Evolutionary conservation across 2,888 invertebrate species (phyloP).

Genomic region (Seira ritae): DNA sequence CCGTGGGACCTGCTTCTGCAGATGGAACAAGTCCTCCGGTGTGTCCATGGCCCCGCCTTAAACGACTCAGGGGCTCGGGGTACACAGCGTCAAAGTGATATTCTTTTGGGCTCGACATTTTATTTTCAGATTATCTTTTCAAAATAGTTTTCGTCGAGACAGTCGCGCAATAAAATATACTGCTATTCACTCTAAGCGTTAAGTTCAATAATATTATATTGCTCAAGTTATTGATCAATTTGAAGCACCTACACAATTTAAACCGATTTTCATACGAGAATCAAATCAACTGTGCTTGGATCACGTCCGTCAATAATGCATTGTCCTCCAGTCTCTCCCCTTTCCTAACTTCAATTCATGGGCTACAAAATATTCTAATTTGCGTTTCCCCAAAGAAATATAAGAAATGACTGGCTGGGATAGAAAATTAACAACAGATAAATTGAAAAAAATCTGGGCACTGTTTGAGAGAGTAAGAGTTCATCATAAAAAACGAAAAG

Average conservation of each 20-base stretch:
- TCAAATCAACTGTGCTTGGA: too few species aligned
- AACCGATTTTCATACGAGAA: too few species aligned
- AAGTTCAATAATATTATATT: too few species aligned
- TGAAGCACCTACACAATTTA: too few species aligned
- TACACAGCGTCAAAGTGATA: slow-evolving; percentile 73
- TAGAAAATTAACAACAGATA: slow-evolving; percentile 33
- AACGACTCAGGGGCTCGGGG: slow-evolving; percentile 80
- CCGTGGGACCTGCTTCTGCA: slow-evolving; percentile 74
- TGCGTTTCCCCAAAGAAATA: too few species aligned
- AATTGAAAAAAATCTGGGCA: neutral
- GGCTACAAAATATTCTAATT: too few species aligned
- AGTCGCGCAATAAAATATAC: neutral
- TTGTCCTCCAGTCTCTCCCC: neutral
- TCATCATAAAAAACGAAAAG: slow-evolving; percentile 8
- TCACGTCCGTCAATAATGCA: too few species aligned
- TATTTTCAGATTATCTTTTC: slow-evolving; percentile 36
- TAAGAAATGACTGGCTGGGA: too few species aligned
- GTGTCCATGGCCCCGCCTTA: slow-evolving; percentile 77
- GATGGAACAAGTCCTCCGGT: slow-evolving; percentile 61
- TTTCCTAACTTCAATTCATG: too few species aligned
- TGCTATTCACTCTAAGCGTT: neutral
- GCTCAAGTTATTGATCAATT: too few species aligned
- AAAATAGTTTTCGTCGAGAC: too few species aligned
- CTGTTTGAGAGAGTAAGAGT: neutral
- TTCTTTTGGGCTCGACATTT: slow-evolving; percentile 73